Percentiles rank a stretch among this genome's conserved stretches.
Evolutionary conservation across 1,140 invertebrate species (phyloP).

Genomic region (Euschistus heros): DNA sequence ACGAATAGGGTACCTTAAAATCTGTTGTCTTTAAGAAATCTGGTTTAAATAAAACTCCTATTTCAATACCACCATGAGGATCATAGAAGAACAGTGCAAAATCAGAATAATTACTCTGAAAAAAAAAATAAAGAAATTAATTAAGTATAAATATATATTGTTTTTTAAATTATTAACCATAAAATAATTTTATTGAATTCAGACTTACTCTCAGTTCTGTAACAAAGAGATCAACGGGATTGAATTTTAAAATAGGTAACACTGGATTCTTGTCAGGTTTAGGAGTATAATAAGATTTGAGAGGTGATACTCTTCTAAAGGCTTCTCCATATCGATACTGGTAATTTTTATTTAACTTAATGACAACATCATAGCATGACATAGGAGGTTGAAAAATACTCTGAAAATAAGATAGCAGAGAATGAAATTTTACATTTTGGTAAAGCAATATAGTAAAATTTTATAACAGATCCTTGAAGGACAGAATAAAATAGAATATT

Average conservation of each 20-base stretch:
- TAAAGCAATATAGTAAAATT: too few species aligned
- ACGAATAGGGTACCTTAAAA: conserved; percentile 54
- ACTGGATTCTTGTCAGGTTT: conserved; percentile 23
- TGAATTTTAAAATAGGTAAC: conserved; percentile 64
- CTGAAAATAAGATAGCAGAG: conserved; percentile 34
- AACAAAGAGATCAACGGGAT: conserved; percentile 63
- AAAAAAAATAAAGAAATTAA: conserved; percentile 28
- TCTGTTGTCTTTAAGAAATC: conserved; percentile 45
- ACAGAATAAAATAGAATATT: too few species aligned
- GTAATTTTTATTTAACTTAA: conserved; percentile 46
- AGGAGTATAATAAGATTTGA: background rate
- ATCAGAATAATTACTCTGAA: conserved; percentile 59
- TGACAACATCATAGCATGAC: conserved; percentile 63
- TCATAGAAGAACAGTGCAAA: conserved; percentile 83
- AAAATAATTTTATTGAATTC: background rate
- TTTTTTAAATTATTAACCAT: too few species aligned
- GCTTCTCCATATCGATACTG: background rate
- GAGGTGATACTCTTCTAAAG: background rate
- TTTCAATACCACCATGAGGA: conserved; percentile 63
- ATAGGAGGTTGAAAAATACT: conserved; percentile 53
- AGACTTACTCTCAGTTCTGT: conserved; percentile 57
- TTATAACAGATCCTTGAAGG: too few species aligned
- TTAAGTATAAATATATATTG: conserved; percentile 7
- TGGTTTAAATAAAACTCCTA: conserved; percentile 76
- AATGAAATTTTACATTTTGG: too few species aligned